phyloP scores from a whole-genome alignment of 2,113 vertebrate genomes.

The Thamnaconus septentrionalis region DNA sequence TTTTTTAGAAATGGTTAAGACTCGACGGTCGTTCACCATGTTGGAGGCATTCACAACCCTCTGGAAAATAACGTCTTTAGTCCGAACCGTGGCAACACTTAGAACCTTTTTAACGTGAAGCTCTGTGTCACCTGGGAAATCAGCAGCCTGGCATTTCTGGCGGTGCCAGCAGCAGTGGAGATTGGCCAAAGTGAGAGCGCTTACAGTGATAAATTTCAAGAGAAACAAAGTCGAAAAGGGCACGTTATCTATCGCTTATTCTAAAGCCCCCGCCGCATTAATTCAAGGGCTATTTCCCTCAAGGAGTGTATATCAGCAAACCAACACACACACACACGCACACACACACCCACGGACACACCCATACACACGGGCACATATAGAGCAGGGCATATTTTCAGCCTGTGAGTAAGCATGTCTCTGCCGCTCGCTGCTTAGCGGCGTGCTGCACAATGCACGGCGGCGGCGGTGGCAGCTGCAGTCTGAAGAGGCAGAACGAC shows the following conservation, averaged over 20 bases:
- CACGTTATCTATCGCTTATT: constrained; percentile 41
- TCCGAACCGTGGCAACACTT: too few species aligned
- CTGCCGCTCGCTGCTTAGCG: constrained; percentile 47
- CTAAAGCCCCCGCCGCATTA: too few species aligned
- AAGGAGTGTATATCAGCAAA: constrained; percentile 37
- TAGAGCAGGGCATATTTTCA: constrained; percentile 32
- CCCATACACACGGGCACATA: constrained; percentile 20
- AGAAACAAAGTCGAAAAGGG: constrained; percentile 56
- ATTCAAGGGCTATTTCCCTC: constrained; percentile 13
- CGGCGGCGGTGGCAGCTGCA: constrained; percentile 10
- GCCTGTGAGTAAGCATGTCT: constrained; percentile 52
- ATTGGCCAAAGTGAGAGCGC: constrained; percentile 38
- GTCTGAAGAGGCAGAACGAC: constrained; percentile 46
- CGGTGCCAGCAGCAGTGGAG: constrained; percentile 15
- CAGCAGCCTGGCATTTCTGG: constrained; percentile 36
- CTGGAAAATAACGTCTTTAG: too few species aligned
- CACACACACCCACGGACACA: constrained; percentile 20
- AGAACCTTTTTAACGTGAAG: too few species aligned
- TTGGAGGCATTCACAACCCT: too few species aligned
- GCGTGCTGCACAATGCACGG: constrained; percentile 29
- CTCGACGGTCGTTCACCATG: too few species aligned
- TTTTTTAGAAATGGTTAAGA: too few species aligned
- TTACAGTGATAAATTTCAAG: constrained; percentile 38
- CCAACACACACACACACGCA: constrained; percentile 11
- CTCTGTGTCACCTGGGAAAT: not conserved